A percentile compares a stretch with the other conserved stretches of the same genome.
These are phyloP conservation scores for Parapristionchus giblindavisi DNA, from an alignment of 2,888 invertebrate genomes.

Conservation along the genomic window DNA sequence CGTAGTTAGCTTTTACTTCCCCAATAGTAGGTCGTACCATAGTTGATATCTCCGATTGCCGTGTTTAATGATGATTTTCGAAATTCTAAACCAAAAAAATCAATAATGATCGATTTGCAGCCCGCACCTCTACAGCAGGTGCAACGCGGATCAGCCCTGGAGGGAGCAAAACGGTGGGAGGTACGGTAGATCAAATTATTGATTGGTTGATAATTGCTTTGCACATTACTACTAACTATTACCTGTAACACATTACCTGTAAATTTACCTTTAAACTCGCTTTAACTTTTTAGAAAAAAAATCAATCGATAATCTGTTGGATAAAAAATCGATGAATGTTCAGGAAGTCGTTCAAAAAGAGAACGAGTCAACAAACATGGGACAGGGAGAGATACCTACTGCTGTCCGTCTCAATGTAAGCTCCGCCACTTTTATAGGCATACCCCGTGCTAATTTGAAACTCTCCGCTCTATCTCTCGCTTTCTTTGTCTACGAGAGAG, in stretches of 20 bases:
- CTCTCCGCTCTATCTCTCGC: no score
- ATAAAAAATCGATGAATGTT: neutral
- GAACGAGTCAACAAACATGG: slow-evolving; percentile 31
- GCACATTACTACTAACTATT: neutral
- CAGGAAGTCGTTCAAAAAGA: slow-evolving; percentile 20
- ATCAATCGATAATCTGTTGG: neutral
- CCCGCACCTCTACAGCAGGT: slow-evolving; percentile 40
- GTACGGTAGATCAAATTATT: slow-evolving; percentile 26
- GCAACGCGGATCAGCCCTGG: slow-evolving; percentile 49
- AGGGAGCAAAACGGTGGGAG: slow-evolving; percentile 56
- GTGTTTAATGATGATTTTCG: no score
- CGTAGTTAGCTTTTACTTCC: no score
- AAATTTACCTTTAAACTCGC: neutral
- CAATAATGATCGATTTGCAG: slow-evolving; percentile 21
- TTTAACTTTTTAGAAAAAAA: neutral
- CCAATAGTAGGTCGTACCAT: no score
- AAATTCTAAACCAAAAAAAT: no score
- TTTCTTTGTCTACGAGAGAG: no score
- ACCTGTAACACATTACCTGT: neutral
- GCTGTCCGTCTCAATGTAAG: slow-evolving; percentile 48
- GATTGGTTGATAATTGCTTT: neutral
- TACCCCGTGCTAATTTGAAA: no score
- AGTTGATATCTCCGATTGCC: no score
- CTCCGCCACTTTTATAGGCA: neutral
- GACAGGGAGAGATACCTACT: slow-evolving; percentile 45